Percentiles rank a stretch among this genome's conserved stretches.
These are phyloP conservation scores for Mongoloraphidia duomilia DNA, from an alignment of 2,888 invertebrate species.

Conservation along the genomic window DNA sequence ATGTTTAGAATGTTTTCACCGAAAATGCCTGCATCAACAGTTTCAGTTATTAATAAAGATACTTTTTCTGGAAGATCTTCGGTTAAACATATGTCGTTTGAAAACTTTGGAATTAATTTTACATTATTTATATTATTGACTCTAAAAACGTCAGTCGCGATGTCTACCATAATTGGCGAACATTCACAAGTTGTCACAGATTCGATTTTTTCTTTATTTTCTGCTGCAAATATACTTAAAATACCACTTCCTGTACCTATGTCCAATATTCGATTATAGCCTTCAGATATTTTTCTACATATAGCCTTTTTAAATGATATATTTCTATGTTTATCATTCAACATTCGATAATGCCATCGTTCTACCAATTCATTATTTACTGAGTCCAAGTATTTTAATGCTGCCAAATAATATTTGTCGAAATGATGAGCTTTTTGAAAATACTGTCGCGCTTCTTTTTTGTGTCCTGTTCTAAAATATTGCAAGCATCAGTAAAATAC, in stretches of 20 bases:
- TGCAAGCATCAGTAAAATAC: conserved; percentile 3
- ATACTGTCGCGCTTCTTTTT: conserved; percentile 21
- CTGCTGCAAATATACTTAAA: conserved; percentile 50
- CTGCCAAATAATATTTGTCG: conserved; percentile 37
- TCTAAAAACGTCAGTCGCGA: conserved; percentile 41
- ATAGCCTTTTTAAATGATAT: conserved; percentile 50
- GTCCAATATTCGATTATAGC: conserved; percentile 47
- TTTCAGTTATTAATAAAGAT: conserved; percentile 57
- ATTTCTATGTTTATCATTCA: conserved; percentile 61
- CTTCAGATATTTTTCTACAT: conserved; percentile 31
- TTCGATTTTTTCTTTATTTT: conserved; percentile 11
- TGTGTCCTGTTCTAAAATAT: conserved; percentile 19
- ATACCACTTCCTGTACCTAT: conserved; percentile 67
- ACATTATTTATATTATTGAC: conserved; percentile 31
- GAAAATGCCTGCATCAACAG: conserved; percentile 65
- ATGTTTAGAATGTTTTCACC: conserved; percentile 58
- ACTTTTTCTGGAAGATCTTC: conserved; percentile 39
- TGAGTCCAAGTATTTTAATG: conserved; percentile 52
- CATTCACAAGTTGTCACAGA: conserved; percentile 50
- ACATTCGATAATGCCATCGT: conserved; percentile 72
- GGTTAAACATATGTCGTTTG: conserved; percentile 38
- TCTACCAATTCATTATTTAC: conserved; percentile 53
- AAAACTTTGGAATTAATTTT: conserved; percentile 41
- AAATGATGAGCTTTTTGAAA: conserved; percentile 31
- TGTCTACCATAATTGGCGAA: conserved; percentile 43